These are phyloP conservation scores for Buceros bicornis DNA, from an alignment of 2,797 vertebrate species.

Conservation along the genomic window DNA sequence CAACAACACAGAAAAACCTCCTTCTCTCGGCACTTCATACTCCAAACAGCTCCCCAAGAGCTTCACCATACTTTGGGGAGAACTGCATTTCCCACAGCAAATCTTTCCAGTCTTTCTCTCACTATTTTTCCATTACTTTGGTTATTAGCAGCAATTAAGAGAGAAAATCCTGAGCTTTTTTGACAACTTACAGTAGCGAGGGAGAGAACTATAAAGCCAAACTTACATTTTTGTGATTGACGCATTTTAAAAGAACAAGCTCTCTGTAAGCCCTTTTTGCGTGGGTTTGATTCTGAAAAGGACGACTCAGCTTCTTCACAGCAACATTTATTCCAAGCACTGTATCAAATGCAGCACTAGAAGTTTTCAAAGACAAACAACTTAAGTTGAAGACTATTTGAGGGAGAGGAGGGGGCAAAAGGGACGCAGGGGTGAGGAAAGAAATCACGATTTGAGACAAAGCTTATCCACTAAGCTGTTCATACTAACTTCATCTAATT, in stretches of 20 bases:
- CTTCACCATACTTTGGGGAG: accelerated
- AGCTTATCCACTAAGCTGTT: neutral
- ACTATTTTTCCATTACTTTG: neutral
- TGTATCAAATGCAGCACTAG: slow-evolving; percentile 93
- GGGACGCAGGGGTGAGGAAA: neutral
- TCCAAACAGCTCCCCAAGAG: neutral
- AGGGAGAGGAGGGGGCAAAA: neutral
- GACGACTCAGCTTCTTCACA: slow-evolving; percentile 96
- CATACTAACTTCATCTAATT: neutral
- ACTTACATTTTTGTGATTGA: slow-evolving; percentile 98
- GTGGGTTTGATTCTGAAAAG: slow-evolving; percentile 97
- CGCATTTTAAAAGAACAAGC: slow-evolving; percentile 96
- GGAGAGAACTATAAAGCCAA: neutral
- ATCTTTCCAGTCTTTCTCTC: neutral
- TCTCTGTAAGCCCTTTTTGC: slow-evolving; percentile 97
- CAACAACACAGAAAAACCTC: neutral
- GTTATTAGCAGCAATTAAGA: neutral
- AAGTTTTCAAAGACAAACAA: slow-evolving; percentile 69
- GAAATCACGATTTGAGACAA: neutral
- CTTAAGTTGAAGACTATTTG: neutral
- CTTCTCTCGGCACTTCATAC: neutral
- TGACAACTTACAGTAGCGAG: neutral
- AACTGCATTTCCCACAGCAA: neutral
- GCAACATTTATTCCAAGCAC: slow-evolving; percentile 93
- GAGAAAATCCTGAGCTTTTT: neutral